These are phyloP conservation scores for Ovis aries DNA, from an alignment of 2,113 vertebrate species.

Conservation along the genomic window ARS-UI_Ramb_v3.0 NC_056056.1:189504501-189505000, in stretches of 20 bases:
- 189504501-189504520: too few species aligned
- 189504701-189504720: not conserved
- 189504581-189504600: rapidly evolving
- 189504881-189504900: not conserved
- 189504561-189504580: too few species aligned
- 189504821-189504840: not conserved
- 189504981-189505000: not conserved
- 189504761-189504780: not conserved
- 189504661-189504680: not conserved
- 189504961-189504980: rapidly evolving
- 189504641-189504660: too few species aligned
- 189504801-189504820: not conserved
- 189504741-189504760: not conserved
- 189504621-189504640: too few species aligned
- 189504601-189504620: too few species aligned
- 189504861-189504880: not conserved
- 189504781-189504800: not conserved
- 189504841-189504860: not conserved
- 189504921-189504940: not conserved
- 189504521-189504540: too few species aligned
- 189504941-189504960: not conserved
- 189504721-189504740: too few species aligned
- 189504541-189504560: too few species aligned
- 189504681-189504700: not conserved
- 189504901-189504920: not conserved